Evolutionary conservation across 2,888 invertebrate genomes (phyloP), one percentile per base, ranked within the genome.

Genomic region (Cremastobaeus sp.): DNA sequence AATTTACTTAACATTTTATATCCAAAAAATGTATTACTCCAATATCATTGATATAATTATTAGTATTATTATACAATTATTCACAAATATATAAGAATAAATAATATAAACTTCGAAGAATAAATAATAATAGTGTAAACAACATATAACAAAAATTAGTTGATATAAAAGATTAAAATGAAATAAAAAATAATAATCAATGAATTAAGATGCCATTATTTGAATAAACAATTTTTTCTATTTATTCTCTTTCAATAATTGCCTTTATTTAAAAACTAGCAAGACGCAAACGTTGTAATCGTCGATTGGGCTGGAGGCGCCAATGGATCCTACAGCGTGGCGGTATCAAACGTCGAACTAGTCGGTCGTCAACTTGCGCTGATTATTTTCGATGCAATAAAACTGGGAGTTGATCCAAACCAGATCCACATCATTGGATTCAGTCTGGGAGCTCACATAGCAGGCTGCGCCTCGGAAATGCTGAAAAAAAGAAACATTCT

Each of bases 401-500:
- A 88, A 14, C 79, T 88, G 18, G 91, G 91, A 0, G 80, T 88
- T 3, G 81, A 86, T 41, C 87, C 90, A 0, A 81, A 84, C 15
- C 76, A 85, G 1, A 88, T 91, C 3, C 91, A 91, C 81, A 78
- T 91, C 12, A 87, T 91, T 18, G 91, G 91, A 8, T 91, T 91
- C 82, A 91, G 91, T 52, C 83, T 91, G 0, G 91, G 91, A 0
- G 91, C 91, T 3, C 91, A 91, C 77, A 89, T 91, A 0, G 90
- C 91, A 3, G 91, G 91, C 0, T 90, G 90, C 66, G 90, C 91
- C 6, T 90, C 91, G 0, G 90, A 91, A 79, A 82, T 89, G 12
- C 80, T 91, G 1, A 90, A 90, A 74, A 82, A 78, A 6, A 84
- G 83, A 4, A 84, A 86, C 34, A 79, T 88, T 17, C 82, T 89